Evolutionary conservation across 2,797 vertebrate species (phyloP), one percentile per base, ranked within the genome.

Genomic region (Diceros bicornis): DNA sequence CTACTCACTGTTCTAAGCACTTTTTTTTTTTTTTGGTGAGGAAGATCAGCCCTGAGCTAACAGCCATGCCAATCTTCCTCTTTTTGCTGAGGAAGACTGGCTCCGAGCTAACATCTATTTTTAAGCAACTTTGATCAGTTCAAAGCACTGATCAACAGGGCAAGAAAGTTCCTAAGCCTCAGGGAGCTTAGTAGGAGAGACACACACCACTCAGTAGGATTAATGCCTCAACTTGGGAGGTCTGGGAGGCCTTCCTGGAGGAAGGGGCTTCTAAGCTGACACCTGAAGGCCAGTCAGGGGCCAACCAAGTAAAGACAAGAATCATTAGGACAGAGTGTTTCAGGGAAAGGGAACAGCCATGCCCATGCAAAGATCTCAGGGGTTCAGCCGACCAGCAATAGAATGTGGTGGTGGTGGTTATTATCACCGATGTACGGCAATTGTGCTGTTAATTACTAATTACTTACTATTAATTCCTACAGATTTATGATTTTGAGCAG

Each of bases 181-280:
- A 1, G 55, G 50, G 78, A 55, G 21, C 57, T 77, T 55, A 17
- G n/a, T 82, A 37, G 37, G 55, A 20, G 55, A 66, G 55, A n/a
- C 29, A 71, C 21, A 14, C 11, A 91, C 7, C 10, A 14, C 44
- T 78, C 8, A 50, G 47, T 3, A 16, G 25, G 57, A 55, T 21
- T 4, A 44, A n/a, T 23, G 32, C 44, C 47, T 69, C 47, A 1
- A 41, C 59, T 18, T 2, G 21, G 50, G 86, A 75, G 17, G 59
- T 89, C 83, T 52, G 20, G 71, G 64, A 83, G 79, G 34, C 21
- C 86, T 88, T 93, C 71, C 41, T 72, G 62, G 47, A 93, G 32
- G 77, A 79, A 79, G 68, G 12, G 20, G 55, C 61, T 72, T 77
- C 27, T 32, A 74, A 44, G 32, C 16, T 50, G 69, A 78, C 18